Conservation (phyloP, 2,797 vertebrate genomes). For the Malacoraja senta region DNA sequence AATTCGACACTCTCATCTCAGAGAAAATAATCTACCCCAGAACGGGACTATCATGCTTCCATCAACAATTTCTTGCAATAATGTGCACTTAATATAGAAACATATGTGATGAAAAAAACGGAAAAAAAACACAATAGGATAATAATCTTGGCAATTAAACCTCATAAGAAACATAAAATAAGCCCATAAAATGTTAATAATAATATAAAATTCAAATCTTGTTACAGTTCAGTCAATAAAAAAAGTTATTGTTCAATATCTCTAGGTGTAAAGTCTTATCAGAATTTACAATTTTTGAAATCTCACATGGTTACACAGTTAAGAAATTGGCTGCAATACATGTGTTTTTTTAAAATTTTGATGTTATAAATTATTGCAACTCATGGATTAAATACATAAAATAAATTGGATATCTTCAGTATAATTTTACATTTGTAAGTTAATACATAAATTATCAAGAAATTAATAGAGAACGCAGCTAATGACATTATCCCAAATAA, state of each 20-base stretch:
- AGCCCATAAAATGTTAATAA: not conserved
- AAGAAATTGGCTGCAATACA: not conserved
- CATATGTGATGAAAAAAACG: not conserved
- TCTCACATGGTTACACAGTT: not conserved
- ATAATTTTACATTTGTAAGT: not conserved
- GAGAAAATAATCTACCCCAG: not conserved
- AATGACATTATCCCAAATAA: not conserved
- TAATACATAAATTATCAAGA: not conserved
- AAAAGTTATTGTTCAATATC: not conserved
- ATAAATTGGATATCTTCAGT: not conserved
- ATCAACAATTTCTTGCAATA: not conserved
- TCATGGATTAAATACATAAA: not conserved
- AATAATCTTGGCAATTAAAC: not conserved
- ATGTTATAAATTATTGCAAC: constrained; percentile 16
- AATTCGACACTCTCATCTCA: not conserved
- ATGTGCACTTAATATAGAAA: not conserved
- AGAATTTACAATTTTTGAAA: not conserved
- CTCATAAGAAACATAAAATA: not conserved
- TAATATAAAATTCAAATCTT: not conserved
- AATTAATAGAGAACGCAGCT: not conserved
- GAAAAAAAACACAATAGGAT: not conserved
- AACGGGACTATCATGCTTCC: not conserved
- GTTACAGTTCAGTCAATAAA: not conserved
- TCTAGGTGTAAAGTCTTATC: not conserved
- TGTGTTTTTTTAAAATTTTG: not conserved